These are phyloP conservation scores for Ctenochaetus hawaiiensis DNA, from an alignment of 2,797 vertebrate species.

Conservation along the genomic window DNA sequence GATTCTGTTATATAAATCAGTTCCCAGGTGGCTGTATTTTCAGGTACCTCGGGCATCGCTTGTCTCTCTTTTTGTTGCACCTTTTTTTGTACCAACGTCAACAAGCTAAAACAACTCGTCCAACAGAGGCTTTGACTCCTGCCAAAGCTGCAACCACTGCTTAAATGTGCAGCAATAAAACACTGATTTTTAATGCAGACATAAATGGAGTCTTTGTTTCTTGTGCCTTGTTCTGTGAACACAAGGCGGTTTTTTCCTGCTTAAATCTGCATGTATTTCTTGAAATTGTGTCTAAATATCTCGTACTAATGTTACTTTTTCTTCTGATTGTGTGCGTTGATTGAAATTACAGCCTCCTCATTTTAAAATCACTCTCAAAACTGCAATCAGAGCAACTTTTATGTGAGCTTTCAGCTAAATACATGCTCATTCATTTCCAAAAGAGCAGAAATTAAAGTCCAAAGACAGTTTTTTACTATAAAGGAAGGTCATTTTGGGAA, in stretches of 20 bases:
- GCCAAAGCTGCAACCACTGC: background rate
- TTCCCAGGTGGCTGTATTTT: background rate
- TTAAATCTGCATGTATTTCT: too few relatives aligned
- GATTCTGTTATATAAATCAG: background rate
- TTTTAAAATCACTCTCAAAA: slow-evolving; percentile 20
- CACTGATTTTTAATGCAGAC: background rate
- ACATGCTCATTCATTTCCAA: background rate
- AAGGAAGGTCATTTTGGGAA: background rate
- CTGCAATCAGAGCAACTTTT: slow-evolving; percentile 39
- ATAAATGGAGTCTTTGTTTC: background rate
- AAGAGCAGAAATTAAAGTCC: slow-evolving; percentile 10
- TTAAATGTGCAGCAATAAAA: background rate
- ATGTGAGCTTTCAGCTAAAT: background rate
- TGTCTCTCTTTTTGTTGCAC: background rate
- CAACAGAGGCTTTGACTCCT: background rate
- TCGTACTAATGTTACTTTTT: background rate
- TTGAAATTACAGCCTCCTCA: background rate
- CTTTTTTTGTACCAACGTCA: background rate
- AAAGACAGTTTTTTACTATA: background rate
- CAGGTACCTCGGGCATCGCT: background rate
- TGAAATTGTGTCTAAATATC: background rate
- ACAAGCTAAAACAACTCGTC: slow-evolving; percentile 3
- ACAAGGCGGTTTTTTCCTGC: background rate
- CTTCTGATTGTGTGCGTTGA: slow-evolving; percentile 6
- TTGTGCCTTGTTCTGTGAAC: background rate